Evolutionary conservation across 2,113 vertebrate genomes (phyloP).

Genomic region (Vulpes lagopus): DNA sequence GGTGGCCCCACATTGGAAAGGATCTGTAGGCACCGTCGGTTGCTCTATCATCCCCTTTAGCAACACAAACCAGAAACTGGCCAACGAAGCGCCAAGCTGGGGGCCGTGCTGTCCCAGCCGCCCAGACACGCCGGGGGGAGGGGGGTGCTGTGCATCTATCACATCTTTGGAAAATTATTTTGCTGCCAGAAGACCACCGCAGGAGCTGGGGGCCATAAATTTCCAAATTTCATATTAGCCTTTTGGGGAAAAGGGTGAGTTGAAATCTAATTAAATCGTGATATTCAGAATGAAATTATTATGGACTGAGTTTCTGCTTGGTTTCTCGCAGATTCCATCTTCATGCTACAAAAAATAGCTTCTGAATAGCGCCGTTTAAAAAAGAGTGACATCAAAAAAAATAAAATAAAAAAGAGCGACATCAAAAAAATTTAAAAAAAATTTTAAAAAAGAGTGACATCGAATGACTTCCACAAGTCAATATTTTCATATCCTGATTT

Average conservation of each 20-base stretch:
- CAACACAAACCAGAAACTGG: no score
- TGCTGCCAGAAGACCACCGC: neutral
- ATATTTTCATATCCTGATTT: neutral
- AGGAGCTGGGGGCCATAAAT: neutral
- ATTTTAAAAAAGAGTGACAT: neutral
- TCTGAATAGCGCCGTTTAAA: neutral
- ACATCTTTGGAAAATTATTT: neutral
- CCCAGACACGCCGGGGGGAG: accelerated
- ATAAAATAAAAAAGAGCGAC: neutral
- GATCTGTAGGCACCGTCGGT: accelerated
- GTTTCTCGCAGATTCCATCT: neutral
- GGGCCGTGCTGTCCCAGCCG: accelerated
- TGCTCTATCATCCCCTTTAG: no score
- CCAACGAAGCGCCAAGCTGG: accelerated
- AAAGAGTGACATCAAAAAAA: neutral
- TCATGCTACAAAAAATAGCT: neutral
- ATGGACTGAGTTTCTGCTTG: neutral
- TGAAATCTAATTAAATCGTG: neutral
- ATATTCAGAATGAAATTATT: neutral
- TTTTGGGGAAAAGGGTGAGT: neutral
- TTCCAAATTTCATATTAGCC: neutral
- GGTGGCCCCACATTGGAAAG: no score
- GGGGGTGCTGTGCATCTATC: accelerated
- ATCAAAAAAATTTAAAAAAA: no score
- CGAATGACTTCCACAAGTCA: neutral